Conservation (phyloP, 2,797 vertebrate species). For the Sebastes oblongus region DNA sequence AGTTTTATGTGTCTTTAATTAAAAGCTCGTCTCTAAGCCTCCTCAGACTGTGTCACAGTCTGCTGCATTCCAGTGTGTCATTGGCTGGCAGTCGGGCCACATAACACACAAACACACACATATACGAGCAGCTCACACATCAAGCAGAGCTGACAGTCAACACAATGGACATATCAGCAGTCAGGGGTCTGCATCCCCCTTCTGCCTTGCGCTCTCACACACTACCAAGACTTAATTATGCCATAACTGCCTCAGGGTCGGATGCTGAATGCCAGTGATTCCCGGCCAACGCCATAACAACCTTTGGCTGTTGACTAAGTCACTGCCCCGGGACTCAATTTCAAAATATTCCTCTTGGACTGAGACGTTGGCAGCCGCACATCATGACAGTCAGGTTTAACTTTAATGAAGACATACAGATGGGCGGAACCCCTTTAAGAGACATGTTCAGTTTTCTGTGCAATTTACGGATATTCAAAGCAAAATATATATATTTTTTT, state of each 20-base stretch:
- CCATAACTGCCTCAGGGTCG: slow-evolving; percentile 58
- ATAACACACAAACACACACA: slow-evolving; percentile 26
- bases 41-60: slow-evolving; percentile 42
- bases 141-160: slow-evolving; percentile 65
- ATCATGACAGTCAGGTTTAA: background rate
- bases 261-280: slow-evolving; percentile 66
- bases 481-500: background rate
- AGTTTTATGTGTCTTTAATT: slow-evolving; percentile 53
- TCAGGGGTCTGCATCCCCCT: slow-evolving; percentile 55
- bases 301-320: slow-evolving; percentile 31
- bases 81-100: slow-evolving; percentile 34
- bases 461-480: background rate
- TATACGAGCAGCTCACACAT: slow-evolving; percentile 33
- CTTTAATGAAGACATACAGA: background rate
- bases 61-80: slow-evolving; percentile 49
- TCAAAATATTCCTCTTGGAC: slow-evolving; percentile 6
- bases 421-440: background rate
- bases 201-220: slow-evolving; percentile 39
- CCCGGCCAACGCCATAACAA: slow-evolving; percentile 57
- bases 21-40: slow-evolving; percentile 47
- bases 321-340: slow-evolving; percentile 9
- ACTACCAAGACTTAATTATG: slow-evolving; percentile 63
- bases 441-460: background rate
- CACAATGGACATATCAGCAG: slow-evolving; percentile 69
- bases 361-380: background rate